phyloP scores from a whole-genome alignment of 2,797 vertebrate species.

The Discoglossus pictus region DNA sequence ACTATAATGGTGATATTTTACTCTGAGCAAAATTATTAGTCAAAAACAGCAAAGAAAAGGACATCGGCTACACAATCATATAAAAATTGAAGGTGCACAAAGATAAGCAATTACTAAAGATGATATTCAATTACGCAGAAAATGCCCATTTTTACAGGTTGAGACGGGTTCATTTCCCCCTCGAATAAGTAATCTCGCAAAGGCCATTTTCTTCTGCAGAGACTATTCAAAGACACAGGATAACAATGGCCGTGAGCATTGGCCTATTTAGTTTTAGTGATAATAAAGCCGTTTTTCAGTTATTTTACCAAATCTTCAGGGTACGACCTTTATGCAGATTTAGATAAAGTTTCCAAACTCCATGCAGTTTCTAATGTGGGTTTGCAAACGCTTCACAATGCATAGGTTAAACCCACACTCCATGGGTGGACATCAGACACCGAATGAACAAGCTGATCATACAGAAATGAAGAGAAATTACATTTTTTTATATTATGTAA shows the following conservation, averaged over 20 bases:
- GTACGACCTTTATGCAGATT: slow-evolving; percentile 53
- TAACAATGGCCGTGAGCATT: slow-evolving; percentile 57
- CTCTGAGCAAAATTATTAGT: slow-evolving; percentile 64
- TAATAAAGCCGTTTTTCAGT: slow-evolving; percentile 62
- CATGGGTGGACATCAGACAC: too few species aligned
- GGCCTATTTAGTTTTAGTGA: slow-evolving; percentile 61
- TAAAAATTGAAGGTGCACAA: slow-evolving; percentile 65
- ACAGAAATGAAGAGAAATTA: too few species aligned
- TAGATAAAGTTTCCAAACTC: slow-evolving; percentile 46
- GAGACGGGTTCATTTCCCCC: slow-evolving; percentile 63
- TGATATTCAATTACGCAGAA: slow-evolving; percentile 39
- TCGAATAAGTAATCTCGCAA: slow-evolving; percentile 65
- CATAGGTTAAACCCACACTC: too few species aligned
- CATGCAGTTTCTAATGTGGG: too few species aligned
- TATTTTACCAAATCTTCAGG: slow-evolving; percentile 55
- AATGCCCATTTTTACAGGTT: slow-evolving; percentile 55
- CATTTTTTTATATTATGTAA: too few species aligned
- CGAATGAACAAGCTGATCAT: too few species aligned
- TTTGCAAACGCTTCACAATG: too few species aligned
- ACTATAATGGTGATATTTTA: slow-evolving; percentile 67
- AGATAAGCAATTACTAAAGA: slow-evolving; percentile 63
- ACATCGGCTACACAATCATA: slow-evolving; percentile 64
- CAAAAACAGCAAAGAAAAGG: slow-evolving; percentile 64
- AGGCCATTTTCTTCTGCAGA: slow-evolving; percentile 64
- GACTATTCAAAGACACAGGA: slow-evolving; percentile 52